A percentile compares a stretch with the other conserved stretches of the same genome.
These are phyloP conservation scores for Alaudala cheleensis DNA, from an alignment of 2,113 vertebrate species.

Conservation along the genomic window DNA sequence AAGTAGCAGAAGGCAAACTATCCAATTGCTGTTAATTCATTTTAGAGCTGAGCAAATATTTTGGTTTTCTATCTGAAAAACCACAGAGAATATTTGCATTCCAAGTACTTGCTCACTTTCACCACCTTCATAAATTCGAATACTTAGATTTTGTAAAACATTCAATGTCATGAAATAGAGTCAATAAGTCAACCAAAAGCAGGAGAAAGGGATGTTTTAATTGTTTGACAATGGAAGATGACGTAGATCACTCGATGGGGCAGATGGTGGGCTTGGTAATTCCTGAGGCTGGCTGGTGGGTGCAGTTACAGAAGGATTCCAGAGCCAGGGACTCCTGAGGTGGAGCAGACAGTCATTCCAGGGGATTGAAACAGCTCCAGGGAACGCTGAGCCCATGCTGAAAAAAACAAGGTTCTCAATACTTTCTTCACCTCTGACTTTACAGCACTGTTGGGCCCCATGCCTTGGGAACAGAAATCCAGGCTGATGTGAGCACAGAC, in stretches of 20 bases:
- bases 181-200: background rate
- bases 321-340: background rate
- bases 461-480: background rate
- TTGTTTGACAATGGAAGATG: background rate
- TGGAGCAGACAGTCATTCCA: background rate
- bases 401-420: accelerated
- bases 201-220: background rate
- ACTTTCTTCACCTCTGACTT: background rate
- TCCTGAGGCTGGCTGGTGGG: background rate
- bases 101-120: background rate
- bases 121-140: background rate
- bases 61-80: background rate
- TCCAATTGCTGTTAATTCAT: background rate
- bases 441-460: background rate
- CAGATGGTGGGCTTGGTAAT: accelerated
- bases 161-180: background rate
- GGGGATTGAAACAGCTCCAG: background rate
- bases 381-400: background rate
- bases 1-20: constrained; percentile 3
- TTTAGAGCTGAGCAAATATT: constrained; percentile 33
- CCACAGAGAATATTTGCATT: background rate
- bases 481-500: background rate
- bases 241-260: background rate
- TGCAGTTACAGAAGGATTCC: background rate
- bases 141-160: background rate